A percentile compares a stretch with the other conserved stretches of the same genome.
These are phyloP conservation scores for Rhaphigaster nebulosa DNA, from an alignment of 2,888 invertebrate genomes.

Conservation along the genomic window DNA sequence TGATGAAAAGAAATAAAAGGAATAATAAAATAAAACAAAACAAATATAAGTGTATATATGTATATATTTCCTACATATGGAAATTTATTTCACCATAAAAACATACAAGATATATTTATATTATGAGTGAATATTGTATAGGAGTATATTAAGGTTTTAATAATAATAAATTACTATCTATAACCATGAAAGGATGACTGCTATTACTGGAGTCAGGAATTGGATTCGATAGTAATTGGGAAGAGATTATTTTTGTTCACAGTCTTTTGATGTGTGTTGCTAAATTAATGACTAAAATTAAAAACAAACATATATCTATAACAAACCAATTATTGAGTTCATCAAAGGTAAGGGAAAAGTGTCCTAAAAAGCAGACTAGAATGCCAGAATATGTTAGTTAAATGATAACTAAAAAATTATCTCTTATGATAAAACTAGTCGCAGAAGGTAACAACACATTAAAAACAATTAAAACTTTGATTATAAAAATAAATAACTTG, in stretches of 20 bases:
- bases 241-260: constrained; percentile 45
- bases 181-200: constrained; percentile 16
- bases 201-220: constrained; percentile 3
- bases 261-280: constrained; percentile 10
- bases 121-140: constrained; percentile 31
- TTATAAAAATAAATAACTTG: constrained; percentile 42
- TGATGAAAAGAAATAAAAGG: constrained; percentile 6
- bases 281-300: constrained; percentile 38
- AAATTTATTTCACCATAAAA: constrained; percentile 39
- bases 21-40: constrained; percentile 46
- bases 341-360: background rate
- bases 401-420: constrained; percentile 36
- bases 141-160: constrained; percentile 31
- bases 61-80: constrained; percentile 35
- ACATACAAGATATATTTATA: constrained; percentile 37
- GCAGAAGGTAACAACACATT: constrained; percentile 37
- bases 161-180: constrained; percentile 31
- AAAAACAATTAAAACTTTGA: constrained; percentile 40
- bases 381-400: constrained; percentile 39
- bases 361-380: constrained; percentile 43
- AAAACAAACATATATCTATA: constrained; percentile 39
- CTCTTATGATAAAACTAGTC: constrained; percentile 25
- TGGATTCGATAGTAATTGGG: constrained; percentile 9
- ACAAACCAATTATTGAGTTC: constrained; percentile 27
- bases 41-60: background rate